These are phyloP conservation scores for Drosophila equinoxialis DNA, from an alignment of 1,140 invertebrate genomes.

Conservation along the genomic window DNA sequence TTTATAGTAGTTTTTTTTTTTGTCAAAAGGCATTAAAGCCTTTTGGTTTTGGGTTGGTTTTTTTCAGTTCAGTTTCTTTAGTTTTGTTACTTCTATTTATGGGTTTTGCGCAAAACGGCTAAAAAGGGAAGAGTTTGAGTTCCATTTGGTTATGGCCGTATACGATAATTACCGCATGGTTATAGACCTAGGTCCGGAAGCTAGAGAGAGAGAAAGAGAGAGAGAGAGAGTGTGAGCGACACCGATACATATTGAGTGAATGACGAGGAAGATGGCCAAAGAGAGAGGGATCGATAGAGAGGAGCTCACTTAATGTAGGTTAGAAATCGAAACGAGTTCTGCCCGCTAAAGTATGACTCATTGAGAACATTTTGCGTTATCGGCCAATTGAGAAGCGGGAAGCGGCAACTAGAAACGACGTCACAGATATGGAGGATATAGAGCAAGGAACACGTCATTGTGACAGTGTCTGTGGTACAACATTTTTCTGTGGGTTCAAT, in stretches of 20 bases:
- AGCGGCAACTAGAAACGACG: constrained; percentile 26
- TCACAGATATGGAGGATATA: constrained; percentile 64
- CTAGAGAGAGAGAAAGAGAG: constrained; percentile 33
- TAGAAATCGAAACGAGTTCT: constrained; percentile 48
- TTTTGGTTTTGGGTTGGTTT: constrained; percentile 45
- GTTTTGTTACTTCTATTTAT: constrained; percentile 27
- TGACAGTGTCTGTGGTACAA: constrained; percentile 8
- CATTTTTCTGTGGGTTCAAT: constrained; percentile 54
- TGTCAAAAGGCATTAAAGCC: constrained; percentile 55
- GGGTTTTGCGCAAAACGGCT: constrained; percentile 24
- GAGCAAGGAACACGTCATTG: constrained; percentile 61
- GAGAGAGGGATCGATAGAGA: constrained; percentile 21
- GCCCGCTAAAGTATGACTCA: constrained; percentile 47
- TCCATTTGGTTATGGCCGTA: not conserved
- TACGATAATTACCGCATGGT: constrained; percentile 30
- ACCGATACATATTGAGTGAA: no score
- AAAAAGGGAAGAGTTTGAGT: constrained; percentile 22
- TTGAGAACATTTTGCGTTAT: constrained; percentile 29
- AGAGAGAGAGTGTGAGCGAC: constrained; percentile 1
- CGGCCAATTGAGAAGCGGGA: constrained; percentile 12
- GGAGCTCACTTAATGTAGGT: constrained; percentile 50
- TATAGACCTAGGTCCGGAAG: constrained; percentile 76
- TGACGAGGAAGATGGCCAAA: constrained; percentile 8
- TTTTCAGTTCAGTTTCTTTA: constrained; percentile 6
- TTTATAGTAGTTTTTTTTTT: constrained; percentile 49